Evolutionary conservation across 2,797 vertebrate genomes (phyloP).

Genomic region (Spea hammondii): DNA sequence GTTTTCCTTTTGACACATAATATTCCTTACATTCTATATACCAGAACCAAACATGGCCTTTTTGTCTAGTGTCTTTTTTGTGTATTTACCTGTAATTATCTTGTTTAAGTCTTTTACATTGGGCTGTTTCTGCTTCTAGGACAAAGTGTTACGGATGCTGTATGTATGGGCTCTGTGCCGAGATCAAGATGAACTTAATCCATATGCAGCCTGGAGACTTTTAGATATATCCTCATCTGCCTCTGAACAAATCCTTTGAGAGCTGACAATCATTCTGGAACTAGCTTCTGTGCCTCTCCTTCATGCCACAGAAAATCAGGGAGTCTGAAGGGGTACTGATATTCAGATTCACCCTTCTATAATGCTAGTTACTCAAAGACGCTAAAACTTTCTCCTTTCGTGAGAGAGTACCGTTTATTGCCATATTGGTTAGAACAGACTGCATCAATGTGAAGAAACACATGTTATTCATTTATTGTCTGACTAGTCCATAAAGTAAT

Average conservation of each 20-base stretch:
- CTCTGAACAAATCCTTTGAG: constrained; percentile 89
- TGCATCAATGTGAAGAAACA: background rate
- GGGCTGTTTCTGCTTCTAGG: constrained; percentile 65
- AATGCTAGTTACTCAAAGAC: background rate
- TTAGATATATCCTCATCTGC: constrained; percentile 90
- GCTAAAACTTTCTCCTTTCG: constrained; percentile 22
- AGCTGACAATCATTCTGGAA: no score
- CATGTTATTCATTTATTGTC: background rate
- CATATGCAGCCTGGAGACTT: constrained; percentile 87
- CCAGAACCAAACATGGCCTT: no score
- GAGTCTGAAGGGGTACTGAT: background rate
- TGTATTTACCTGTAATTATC: no score
- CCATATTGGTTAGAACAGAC: constrained; percentile 35
- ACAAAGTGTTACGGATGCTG: constrained; percentile 89
- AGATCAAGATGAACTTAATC: constrained; percentile 92
- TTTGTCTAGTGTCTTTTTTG: no score
- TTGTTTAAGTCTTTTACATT: no score
- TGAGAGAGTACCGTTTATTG: constrained; percentile 18
- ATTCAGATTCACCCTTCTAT: constrained; percentile 6
- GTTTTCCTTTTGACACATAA: no score
- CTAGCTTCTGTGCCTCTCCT: background rate
- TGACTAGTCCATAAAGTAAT: background rate
- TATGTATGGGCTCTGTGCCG: constrained; percentile 95
- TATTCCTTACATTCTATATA: no score
- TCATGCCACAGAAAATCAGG: background rate